These are phyloP conservation scores for Drosophila infuscata DNA, from an alignment of 2,888 invertebrate species.

Conservation along the genomic window DNA sequence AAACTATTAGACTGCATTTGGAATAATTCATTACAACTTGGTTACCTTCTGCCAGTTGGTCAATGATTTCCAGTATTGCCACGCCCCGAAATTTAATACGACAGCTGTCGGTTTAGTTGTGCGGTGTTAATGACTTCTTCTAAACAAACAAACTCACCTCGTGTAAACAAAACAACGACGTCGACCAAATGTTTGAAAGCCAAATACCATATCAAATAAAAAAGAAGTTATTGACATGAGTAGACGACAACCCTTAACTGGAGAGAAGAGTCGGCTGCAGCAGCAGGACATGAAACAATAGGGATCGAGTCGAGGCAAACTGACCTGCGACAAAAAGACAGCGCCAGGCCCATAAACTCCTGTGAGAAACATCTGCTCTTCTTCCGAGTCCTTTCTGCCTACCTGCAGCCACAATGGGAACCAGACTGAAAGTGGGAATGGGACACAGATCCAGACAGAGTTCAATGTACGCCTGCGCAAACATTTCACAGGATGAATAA, in stretches of 20 bases:
- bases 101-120: slow-evolving; percentile 35
- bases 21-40: not conserved
- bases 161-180: slow-evolving; percentile 45
- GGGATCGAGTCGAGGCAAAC: slow-evolving; percentile 48
- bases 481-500: slow-evolving; percentile 46
- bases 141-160: slow-evolving; percentile 63
- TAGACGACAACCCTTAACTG: slow-evolving; percentile 54
- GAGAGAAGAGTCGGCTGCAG: slow-evolving; percentile 13
- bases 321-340: slow-evolving; percentile 78
- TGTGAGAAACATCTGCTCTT: slow-evolving; percentile 60
- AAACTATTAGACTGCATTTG: not conserved
- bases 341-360: slow-evolving; percentile 32
- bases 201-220: slow-evolving; percentile 33
- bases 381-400: slow-evolving; percentile 35
- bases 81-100: slow-evolving; percentile 30
- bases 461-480: slow-evolving; percentile 80
- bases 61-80: not conserved
- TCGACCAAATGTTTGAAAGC: slow-evolving; percentile 67
- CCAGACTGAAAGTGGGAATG: slow-evolving; percentile 12
- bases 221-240: slow-evolving; percentile 59
- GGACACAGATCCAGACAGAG: slow-evolving; percentile 45
- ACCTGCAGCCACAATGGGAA: slow-evolving; percentile 35
- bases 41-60: not conserved
- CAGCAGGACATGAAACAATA: slow-evolving; percentile 54
- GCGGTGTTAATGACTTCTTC: slow-evolving; percentile 70